phyloP scores from a whole-genome alignment of 1,140 invertebrate species.

The Halesus radiatus region DNA sequence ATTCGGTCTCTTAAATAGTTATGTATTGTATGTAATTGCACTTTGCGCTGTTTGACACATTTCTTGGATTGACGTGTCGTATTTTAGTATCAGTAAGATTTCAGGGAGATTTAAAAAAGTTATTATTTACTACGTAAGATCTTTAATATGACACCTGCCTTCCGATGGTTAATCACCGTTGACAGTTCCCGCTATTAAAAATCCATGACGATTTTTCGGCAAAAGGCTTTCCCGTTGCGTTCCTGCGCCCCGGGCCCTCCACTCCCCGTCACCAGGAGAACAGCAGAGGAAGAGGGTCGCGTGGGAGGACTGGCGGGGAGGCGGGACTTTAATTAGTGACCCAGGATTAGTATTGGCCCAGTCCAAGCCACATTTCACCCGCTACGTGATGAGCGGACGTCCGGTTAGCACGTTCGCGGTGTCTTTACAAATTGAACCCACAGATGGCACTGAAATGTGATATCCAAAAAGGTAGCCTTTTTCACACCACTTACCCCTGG shows the following conservation, averaged over 20 bases:
- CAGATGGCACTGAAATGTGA: constrained; percentile 48
- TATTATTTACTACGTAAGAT: too few relatives aligned
- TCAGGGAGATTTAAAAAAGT: too few relatives aligned
- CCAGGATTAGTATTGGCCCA: constrained; percentile 19
- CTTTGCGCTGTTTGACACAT: too few relatives aligned
- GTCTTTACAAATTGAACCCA: constrained; percentile 45
- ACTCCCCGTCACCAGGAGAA: too few relatives aligned
- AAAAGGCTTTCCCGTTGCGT: not conserved
- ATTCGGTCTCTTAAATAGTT: too few relatives aligned
- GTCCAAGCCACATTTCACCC: constrained; percentile 16
- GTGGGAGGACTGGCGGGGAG: not conserved
- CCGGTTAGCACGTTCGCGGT: constrained; percentile 26
- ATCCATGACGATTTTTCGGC: not conserved
- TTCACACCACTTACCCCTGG: constrained; percentile 3
- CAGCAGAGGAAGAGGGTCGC: too few relatives aligned
- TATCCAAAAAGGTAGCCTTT: constrained; percentile 15
- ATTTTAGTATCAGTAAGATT: too few relatives aligned
- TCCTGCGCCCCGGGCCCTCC: not conserved
- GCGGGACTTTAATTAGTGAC: constrained; percentile 26
- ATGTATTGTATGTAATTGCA: too few relatives aligned
- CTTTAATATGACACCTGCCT: not conserved
- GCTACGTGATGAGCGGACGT: constrained; percentile 24
- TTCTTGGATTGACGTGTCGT: too few relatives aligned
- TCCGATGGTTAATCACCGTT: not conserved
- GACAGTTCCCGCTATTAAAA: constrained; percentile 24